Conservation (phyloP, 2,797 vertebrate genomes). For the Liasis olivaceus region DNA sequence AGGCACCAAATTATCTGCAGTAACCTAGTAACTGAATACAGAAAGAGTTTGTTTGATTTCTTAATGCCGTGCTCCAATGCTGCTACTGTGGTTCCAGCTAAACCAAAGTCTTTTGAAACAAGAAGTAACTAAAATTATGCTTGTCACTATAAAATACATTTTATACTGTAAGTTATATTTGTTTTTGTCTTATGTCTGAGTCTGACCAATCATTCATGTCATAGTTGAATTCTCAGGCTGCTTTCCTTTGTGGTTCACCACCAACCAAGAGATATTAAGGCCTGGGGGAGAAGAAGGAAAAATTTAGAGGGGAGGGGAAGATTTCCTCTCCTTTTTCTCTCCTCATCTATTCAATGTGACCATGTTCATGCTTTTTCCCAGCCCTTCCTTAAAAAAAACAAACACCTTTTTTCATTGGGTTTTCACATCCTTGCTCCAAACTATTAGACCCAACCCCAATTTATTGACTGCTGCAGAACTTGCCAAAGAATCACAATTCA, state of each 20-base stretch:
- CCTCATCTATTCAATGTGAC: background rate
- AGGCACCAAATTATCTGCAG: background rate
- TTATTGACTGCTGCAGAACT: background rate
- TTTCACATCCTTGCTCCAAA: background rate
- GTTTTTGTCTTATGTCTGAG: background rate
- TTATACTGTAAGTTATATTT: background rate
- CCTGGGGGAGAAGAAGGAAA: background rate
- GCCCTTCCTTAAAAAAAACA: background rate
- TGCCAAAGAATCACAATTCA: background rate
- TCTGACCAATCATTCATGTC: background rate
- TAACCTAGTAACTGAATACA: background rate
- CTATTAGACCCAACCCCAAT: too few relatives aligned
- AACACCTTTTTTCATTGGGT: background rate
- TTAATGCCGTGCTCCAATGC: background rate
- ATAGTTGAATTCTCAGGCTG: background rate
- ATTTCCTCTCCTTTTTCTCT: background rate
- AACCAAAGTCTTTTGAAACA: background rate
- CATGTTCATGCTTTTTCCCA: background rate
- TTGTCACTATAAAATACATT: background rate
- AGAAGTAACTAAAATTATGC: background rate
- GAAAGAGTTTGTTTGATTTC: background rate
- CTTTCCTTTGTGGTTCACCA: background rate
- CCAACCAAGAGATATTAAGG: background rate
- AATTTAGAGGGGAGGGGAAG: background rate
- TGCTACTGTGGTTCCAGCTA: background rate